These are phyloP conservation scores for Acrobasis consociella DNA, from an alignment of 2,888 invertebrate genomes.

Conservation along the genomic window DNA sequence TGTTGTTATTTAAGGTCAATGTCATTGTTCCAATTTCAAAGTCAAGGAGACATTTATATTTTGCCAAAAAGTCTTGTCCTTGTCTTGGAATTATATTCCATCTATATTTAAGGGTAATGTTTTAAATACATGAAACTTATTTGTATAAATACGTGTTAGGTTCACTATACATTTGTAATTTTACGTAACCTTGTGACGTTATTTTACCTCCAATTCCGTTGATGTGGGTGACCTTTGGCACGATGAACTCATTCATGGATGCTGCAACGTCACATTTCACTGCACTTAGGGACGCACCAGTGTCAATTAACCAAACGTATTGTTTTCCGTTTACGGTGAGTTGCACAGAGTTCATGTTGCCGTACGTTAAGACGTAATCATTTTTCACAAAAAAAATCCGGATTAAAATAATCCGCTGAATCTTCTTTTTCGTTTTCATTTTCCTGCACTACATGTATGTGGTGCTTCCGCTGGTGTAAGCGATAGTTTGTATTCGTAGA, in stretches of 20 bases:
- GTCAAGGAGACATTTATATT: slow-evolving; percentile 9
- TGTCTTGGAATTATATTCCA: too few relatives aligned
- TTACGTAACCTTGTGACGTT: slow-evolving; percentile 5
- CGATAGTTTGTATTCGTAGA: too few relatives aligned
- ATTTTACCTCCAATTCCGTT: background rate
- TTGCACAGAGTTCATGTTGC: background rate
- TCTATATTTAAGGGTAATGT: background rate
- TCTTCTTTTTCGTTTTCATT: too few relatives aligned
- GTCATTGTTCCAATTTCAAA: slow-evolving; percentile 14
- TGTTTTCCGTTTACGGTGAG: background rate
- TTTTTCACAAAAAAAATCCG: background rate
- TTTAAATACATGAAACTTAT: slow-evolving; percentile 5
- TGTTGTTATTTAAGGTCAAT: slow-evolving; percentile 3
- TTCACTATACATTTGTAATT: background rate
- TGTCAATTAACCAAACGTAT: background rate
- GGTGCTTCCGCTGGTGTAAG: too few relatives aligned
- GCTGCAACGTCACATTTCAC: background rate
- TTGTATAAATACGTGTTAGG: background rate
- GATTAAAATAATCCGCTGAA: too few relatives aligned
- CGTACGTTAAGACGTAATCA: background rate
- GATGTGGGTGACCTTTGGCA: slow-evolving; percentile 8
- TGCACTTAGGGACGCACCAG: background rate
- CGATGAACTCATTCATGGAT: background rate
- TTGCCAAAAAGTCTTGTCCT: slow-evolving; percentile 8
- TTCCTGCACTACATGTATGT: too few relatives aligned